Percentiles rank a stretch among this genome's conserved stretches.
phyloP scores from a whole-genome alignment of 2,888 invertebrate genomes.

The Netelia inedita region DNA sequence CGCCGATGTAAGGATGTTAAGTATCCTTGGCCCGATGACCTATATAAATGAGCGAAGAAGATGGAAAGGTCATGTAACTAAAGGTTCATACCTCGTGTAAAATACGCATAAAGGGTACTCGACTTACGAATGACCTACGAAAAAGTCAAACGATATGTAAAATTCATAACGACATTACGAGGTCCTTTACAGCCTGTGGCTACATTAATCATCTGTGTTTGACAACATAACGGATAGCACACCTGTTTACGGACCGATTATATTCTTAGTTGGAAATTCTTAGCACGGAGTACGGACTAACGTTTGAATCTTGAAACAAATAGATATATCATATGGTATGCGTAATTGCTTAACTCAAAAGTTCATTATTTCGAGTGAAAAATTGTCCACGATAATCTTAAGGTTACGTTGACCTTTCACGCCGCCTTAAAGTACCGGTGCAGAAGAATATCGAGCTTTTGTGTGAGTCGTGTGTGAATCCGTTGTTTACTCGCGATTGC shows the following conservation, averaged over 20 bases:
- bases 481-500: not conserved
- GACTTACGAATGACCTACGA: not conserved
- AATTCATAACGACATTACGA: not conserved
- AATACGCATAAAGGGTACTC: conserved; percentile 15
- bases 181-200: not conserved
- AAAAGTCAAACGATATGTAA: not conserved
- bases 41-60: conserved; percentile 51
- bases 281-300: not conserved
- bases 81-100: conserved; percentile 37
- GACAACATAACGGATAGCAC: no score
- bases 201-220: not conserved
- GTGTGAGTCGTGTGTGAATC: no score
- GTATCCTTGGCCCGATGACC: conserved; percentile 67
- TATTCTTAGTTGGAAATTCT: not conserved
- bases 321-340: no score
- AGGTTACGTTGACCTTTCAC: conserved; percentile 14
- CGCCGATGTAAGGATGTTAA: not conserved
- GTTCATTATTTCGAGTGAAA: not conserved
- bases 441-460: not conserved
- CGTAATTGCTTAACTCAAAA: no score
- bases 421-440: not conserved
- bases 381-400: not conserved
- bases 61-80: conserved; percentile 56
- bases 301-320: no score
- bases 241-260: no score